Base-by-base conservation (phyloP, 2,113 vertebrate genomes). In the Octodon degus region DNA sequence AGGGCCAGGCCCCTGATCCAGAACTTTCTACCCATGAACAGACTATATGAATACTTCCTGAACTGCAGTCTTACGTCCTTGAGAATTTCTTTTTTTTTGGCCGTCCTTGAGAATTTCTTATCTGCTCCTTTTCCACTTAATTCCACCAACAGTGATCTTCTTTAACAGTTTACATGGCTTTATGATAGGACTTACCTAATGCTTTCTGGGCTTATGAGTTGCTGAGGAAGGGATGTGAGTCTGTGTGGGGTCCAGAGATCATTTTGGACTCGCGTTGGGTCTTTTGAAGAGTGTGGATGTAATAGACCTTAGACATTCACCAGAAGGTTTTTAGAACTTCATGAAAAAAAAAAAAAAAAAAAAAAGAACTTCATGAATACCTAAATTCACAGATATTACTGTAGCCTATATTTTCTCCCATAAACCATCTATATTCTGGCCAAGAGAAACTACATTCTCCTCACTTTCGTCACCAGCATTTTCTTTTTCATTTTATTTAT, bases 261-360 rank as follows among this genome's bases (percentile, higher is more conserved):
- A 63, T 72, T 76, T 83, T 60, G 62, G 62, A 91, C 40, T 92
- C 79, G 74, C 70, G 3, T 30, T 6, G 8, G 32, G 24, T 89
- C 47, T 92, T 95, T 90, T 77, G 84, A 70, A 95, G 70, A 87
- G 2, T 91, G 3, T 53, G 34, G 10, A 10, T 40, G 1, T 83
- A 37, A 20, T 43, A 81, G 82, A 81, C 24, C n/a, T 83, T 95
- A 81, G 91, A 90, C 24, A 65, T 19, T 91, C 60, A 92, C 9
- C 30, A 47, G 47, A 76, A 63, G 22, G 20, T 53, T 63, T 20
- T 74, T 40, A 74, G 80, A 79, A 80, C 25, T 34, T 86, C 5
- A 2, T 58, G 32, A 30, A n/a, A 43, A 43, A 43, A 43, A 43
- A 43, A 43, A 43, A 43, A 43, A 43, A 43, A 43, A 43, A 43